phyloP scores from a whole-genome alignment of 2,888 invertebrate species.

The Heteromyza rotundicornis region DNA sequence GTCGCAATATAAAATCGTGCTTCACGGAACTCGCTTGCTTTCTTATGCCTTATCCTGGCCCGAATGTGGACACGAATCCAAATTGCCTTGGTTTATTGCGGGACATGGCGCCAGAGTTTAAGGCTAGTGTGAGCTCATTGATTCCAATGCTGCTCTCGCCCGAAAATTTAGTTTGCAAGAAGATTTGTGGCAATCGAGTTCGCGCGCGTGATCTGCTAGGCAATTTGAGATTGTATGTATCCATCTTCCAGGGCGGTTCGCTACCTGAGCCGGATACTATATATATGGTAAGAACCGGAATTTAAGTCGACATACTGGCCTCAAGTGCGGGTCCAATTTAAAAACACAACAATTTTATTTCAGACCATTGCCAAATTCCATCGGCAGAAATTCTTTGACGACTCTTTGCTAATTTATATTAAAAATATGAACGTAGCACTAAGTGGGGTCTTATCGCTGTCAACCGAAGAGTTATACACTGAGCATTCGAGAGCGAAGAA shows the following conservation, averaged over 20 bases:
- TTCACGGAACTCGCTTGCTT: slow-evolving; percentile 96
- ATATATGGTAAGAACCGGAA: slow-evolving; percentile 89
- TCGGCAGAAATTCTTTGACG: slow-evolving; percentile 94
- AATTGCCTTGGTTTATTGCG: slow-evolving; percentile 91
- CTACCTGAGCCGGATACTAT: slow-evolving; percentile 99
- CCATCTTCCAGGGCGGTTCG: slow-evolving; percentile 96
- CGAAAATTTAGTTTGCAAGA: slow-evolving; percentile 91
- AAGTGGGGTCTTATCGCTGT: slow-evolving; percentile 93
- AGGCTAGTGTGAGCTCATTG: slow-evolving; percentile 80
- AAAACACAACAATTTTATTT: slow-evolving; percentile 6
- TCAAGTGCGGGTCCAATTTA: background rate
- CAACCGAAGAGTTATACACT: slow-evolving; percentile 81
- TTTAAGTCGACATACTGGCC: too few relatives aligned
- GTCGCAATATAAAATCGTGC: slow-evolving; percentile 95
- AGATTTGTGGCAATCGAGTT: slow-evolving; percentile 93
- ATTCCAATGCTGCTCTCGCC: slow-evolving; percentile 91
- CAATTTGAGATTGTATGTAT: slow-evolving; percentile 98
- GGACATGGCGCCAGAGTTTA: slow-evolving; percentile 95
- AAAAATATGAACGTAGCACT: slow-evolving; percentile 94
- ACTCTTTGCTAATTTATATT: slow-evolving; percentile 89
- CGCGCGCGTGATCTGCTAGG: slow-evolving; percentile 92
- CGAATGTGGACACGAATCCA: slow-evolving; percentile 95
- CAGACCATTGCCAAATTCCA: slow-evolving; percentile 97
- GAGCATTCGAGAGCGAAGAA: slow-evolving; percentile 84
- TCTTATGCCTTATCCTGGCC: slow-evolving; percentile 98